Conservation (phyloP, 1,140 invertebrate genomes). For the Heliconius nattereri region DNA sequence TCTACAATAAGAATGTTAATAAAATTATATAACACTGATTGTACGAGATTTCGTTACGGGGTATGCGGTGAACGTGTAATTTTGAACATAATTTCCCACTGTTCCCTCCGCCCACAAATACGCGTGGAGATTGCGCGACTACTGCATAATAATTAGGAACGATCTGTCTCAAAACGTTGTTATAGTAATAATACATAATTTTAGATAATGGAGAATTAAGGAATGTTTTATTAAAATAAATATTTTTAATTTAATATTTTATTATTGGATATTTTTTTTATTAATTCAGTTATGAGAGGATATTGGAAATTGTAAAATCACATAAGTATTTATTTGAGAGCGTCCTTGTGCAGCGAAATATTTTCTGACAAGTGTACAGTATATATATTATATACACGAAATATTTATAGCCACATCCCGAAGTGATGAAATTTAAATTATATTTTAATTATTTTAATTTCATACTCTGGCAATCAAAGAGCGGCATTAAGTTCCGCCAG, state of each 20-base stretch:
- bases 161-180: constrained; percentile 24
- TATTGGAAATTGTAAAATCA: neutral
- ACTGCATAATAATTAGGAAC: constrained; percentile 17
- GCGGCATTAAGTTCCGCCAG: no score
- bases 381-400: no score
- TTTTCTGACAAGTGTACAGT: no score
- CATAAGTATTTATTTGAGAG: no score
- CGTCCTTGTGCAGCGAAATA: no score
- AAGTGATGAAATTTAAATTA: no score
- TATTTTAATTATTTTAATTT: no score
- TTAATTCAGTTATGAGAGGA: neutral
- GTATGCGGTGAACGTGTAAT: constrained; percentile 24
- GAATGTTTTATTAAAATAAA: no score
- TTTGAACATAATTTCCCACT: constrained; percentile 25
- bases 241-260: neutral
- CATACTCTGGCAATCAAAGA: no score
- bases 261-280: neutral
- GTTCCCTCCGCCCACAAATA: constrained; percentile 27
- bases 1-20: neutral
- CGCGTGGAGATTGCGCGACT: constrained; percentile 22
- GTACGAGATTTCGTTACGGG: neutral
- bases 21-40: neutral
- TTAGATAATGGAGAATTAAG: neutral
- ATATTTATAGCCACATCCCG: no score
- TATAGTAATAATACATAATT: constrained; percentile 4